Conservation (phyloP, 1,140 invertebrate species). For the Sinonovacula constricta region DNA sequence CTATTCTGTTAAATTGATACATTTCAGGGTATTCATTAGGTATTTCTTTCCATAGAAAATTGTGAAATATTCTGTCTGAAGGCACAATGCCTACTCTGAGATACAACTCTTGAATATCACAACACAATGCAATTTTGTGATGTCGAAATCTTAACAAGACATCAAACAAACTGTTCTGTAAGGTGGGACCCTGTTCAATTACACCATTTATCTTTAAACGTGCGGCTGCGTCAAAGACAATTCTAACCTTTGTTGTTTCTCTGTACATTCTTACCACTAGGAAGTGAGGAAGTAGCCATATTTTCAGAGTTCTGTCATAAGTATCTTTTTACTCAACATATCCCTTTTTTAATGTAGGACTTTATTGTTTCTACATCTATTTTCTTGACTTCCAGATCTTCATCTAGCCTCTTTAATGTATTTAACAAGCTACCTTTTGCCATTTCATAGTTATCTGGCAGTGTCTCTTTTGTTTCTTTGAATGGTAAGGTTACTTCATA, state of each 20-base stretch:
- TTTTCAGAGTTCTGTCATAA: not conserved
- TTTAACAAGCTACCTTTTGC: conserved; percentile 6
- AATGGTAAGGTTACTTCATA: conserved; percentile 44
- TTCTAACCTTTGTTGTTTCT: conserved; percentile 39
- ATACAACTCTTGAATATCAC: conserved; percentile 53
- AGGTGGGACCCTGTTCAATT: conserved; percentile 65
- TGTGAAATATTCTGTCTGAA: conserved; percentile 21
- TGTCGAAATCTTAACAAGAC: conserved; percentile 59
- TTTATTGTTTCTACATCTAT: conserved; percentile 19
- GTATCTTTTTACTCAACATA: not conserved
- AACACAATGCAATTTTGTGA: conserved; percentile 37
- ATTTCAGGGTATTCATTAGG: not conserved
- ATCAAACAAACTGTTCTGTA: conserved; percentile 70
- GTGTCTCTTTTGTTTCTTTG: conserved; percentile 10
- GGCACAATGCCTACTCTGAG: too few species aligned
- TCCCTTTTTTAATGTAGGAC: not conserved
- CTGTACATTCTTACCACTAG: conserved; percentile 35
- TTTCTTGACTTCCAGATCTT: conserved; percentile 8
- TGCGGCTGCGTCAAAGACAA: conserved; percentile 47
- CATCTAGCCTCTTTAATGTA: conserved; percentile 31
- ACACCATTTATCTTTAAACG: conserved; percentile 33
- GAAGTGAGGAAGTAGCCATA: conserved; percentile 53
- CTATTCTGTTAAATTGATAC: conserved; percentile 37
- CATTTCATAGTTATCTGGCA: conserved; percentile 23
- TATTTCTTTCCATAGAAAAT: conserved; percentile 23